These are phyloP conservation scores for Gymnorhina tibicen DNA, from an alignment of 2,113 vertebrate genomes.

Conservation along the genomic window DNA sequence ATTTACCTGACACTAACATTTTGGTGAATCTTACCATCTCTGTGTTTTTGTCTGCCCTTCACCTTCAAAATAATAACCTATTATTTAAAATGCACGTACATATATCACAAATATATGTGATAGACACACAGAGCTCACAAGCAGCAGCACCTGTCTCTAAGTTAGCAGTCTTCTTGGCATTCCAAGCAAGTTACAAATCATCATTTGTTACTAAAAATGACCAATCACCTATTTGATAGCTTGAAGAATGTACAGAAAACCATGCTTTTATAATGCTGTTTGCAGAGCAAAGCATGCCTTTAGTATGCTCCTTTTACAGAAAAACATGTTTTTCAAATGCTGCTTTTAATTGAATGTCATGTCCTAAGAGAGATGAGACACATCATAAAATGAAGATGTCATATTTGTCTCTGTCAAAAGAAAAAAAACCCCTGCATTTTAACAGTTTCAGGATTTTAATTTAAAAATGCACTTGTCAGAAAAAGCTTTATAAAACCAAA, in stretches of 20 bases:
- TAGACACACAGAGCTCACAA: background rate
- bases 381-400: background rate
- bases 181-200: background rate
- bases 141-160: background rate
- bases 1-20: background rate
- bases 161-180: background rate
- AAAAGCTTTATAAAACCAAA: background rate
- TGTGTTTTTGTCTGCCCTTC: background rate
- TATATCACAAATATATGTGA: background rate
- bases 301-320: background rate
- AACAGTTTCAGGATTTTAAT: background rate
- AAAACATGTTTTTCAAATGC: background rate
- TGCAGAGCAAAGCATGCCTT: background rate
- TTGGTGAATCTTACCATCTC: background rate
- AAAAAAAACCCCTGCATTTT: background rate
- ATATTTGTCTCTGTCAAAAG: background rate
- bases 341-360: background rate
- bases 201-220: background rate
- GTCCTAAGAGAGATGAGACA: background rate
- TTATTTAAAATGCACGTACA: background rate
- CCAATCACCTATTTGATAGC: background rate
- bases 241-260: background rate
- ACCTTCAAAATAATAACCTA: background rate
- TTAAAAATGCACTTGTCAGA: background rate
- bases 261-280: background rate